A percentile compares a stretch with the other conserved stretches of the same genome.
Evolutionary conservation across 2,797 vertebrate genomes (phyloP).

Genomic region (Manis crassicaudata): DNA sequence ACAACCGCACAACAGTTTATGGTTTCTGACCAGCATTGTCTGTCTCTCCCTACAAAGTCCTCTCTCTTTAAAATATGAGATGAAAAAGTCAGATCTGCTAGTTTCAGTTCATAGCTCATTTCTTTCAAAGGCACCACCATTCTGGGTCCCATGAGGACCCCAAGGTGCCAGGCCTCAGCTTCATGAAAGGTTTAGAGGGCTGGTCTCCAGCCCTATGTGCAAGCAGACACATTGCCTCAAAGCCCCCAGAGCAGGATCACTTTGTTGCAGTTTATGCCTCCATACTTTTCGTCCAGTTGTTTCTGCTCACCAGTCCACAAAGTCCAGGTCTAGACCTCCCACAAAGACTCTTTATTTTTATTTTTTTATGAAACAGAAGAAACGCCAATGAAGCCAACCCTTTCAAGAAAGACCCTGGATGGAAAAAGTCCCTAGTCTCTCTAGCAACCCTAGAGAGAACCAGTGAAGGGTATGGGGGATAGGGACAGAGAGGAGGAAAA

Average conservation of each 20-base stretch:
- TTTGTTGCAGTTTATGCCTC: neutral
- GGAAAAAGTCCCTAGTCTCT: no score
- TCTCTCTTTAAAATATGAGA: neutral
- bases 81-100: neutral
- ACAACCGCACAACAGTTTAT: neutral
- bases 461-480: neutral
- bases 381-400: neutral
- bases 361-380: conserved; percentile 11
- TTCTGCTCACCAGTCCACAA: neutral
- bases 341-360: neutral
- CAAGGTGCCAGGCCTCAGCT: neutral
- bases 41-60: neutral
- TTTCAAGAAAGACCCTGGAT: conserved; percentile 7
- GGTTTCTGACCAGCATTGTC: neutral
- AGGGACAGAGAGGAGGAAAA: neutral
- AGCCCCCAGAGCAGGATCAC: neutral
- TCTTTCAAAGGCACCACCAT: neutral
- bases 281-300: neutral
- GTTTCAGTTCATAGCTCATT: neutral
- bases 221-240: neutral
- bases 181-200: neutral
- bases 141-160: neutral
- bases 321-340: neutral
- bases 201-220: neutral
- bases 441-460: neutral